Conservation (phyloP, 2,113 vertebrate species). For the Gnathonemus longibarbis region DNA sequence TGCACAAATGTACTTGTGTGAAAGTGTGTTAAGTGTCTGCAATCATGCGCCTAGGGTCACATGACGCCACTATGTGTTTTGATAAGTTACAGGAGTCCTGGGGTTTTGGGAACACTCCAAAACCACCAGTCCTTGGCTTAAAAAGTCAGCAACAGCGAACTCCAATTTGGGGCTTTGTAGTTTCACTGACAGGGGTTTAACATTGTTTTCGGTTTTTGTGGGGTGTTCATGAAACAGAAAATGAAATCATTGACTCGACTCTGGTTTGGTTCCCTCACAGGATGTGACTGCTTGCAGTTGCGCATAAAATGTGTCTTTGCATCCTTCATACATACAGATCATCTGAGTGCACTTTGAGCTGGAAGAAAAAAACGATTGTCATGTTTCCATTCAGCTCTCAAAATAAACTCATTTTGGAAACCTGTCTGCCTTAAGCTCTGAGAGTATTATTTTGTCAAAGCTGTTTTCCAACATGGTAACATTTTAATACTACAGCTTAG, state of each 20-base stretch:
- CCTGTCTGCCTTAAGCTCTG: background rate
- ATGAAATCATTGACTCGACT: background rate
- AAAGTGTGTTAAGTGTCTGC: conserved; percentile 10
- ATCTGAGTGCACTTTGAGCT: background rate
- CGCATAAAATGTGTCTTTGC: background rate
- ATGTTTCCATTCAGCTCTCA: background rate
- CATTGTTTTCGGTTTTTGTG: background rate
- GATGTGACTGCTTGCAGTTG: background rate
- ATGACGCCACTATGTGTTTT: conserved; percentile 2
- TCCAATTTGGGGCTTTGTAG: conserved; percentile 10
- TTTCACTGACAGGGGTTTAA: background rate
- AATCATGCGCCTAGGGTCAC: background rate
- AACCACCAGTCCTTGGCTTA: conserved; percentile 18
- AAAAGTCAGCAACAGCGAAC: background rate
- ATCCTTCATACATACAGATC: background rate
- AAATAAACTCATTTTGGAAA: background rate
- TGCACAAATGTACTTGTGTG: conserved; percentile 2
- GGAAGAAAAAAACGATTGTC: background rate
- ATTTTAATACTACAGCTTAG: background rate
- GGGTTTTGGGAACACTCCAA: conserved; percentile 12
- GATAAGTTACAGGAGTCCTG: conserved; percentile 11
- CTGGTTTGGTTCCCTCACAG: background rate
- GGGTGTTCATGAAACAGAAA: background rate
- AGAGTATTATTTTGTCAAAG: background rate
- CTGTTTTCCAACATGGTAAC: background rate